A percentile compares a stretch with the other conserved stretches of the same genome.
Conservation (phyloP, 2,113 vertebrate species). For the Spea bombifrons region DNA sequence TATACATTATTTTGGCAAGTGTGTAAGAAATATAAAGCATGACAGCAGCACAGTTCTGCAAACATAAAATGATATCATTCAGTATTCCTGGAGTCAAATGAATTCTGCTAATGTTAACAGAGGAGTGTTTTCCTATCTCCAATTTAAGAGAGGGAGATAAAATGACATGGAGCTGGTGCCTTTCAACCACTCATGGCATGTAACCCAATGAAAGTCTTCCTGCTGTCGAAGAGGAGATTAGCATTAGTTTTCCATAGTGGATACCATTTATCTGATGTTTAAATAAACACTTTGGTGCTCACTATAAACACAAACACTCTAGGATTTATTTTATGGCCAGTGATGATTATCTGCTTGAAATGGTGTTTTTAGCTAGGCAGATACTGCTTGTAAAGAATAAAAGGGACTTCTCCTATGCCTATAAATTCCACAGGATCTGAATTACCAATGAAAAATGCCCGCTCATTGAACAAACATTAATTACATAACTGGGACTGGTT, state of each 20-base stretch:
- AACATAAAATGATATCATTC: too few relatives aligned
- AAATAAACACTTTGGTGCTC: slow-evolving; percentile 45
- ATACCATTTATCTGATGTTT: slow-evolving; percentile 43
- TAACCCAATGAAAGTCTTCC: slow-evolving; percentile 30
- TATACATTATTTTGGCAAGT: too few relatives aligned
- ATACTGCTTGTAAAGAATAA: slow-evolving; percentile 5
- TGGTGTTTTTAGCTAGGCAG: slow-evolving; percentile 27
- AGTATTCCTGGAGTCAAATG: too few relatives aligned
- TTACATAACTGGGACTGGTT: background rate
- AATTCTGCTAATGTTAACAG: too few relatives aligned
- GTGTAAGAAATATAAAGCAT: too few relatives aligned
- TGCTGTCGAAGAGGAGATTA: slow-evolving; percentile 23
- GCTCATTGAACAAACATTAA: background rate
- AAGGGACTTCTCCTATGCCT: background rate
- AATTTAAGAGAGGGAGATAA: background rate
- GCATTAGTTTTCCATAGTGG: slow-evolving; percentile 29
- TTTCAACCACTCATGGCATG: slow-evolving; percentile 20
- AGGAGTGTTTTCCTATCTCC: background rate
- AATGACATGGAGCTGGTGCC: slow-evolving; percentile 2
- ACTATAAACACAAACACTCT: slow-evolving; percentile 51
- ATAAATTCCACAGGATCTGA: background rate
- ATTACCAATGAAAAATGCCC: background rate
- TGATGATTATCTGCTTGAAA: slow-evolving; percentile 48
- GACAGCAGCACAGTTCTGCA: too few relatives aligned
- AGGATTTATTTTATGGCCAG: slow-evolving; percentile 50